Conservation (phyloP, 2,797 vertebrate species). For the Tarsius wallacei region DNA sequence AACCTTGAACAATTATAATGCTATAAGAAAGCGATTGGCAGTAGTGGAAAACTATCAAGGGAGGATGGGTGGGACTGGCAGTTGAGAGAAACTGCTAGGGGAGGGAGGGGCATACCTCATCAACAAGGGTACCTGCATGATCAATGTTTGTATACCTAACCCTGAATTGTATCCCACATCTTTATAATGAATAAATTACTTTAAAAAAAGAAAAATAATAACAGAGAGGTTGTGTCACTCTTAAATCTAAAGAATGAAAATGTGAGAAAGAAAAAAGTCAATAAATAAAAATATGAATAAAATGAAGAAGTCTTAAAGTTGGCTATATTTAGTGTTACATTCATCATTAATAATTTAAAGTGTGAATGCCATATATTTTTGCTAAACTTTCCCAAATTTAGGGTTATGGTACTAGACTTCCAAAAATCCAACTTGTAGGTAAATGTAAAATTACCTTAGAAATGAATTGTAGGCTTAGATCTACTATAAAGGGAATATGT, state of each 20-base stretch:
- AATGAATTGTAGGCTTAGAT: neutral
- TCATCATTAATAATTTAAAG: neutral
- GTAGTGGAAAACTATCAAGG: too few species aligned
- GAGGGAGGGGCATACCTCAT: too few species aligned
- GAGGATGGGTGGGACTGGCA: too few species aligned
- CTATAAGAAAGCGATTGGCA: too few species aligned
- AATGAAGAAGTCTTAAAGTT: neutral
- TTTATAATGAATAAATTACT: too few species aligned
- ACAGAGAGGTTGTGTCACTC: neutral
- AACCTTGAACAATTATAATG: too few species aligned
- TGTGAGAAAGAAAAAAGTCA: neutral
- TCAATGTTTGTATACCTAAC: too few species aligned
- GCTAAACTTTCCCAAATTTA: neutral
- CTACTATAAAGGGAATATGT: neutral
- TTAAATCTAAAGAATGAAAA: neutral
- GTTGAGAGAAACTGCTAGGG: too few species aligned
- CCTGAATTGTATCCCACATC: too few species aligned
- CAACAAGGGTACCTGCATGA: too few species aligned
- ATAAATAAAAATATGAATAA: neutral
- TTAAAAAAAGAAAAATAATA: neutral
- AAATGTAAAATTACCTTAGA: neutral
- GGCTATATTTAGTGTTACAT: neutral
- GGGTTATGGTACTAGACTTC: accelerated
- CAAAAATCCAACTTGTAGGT: neutral
- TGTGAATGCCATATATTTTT: neutral